phyloP scores from a whole-genome alignment of 2,888 invertebrate genomes.

The Agonum fuliginosum region DNA sequence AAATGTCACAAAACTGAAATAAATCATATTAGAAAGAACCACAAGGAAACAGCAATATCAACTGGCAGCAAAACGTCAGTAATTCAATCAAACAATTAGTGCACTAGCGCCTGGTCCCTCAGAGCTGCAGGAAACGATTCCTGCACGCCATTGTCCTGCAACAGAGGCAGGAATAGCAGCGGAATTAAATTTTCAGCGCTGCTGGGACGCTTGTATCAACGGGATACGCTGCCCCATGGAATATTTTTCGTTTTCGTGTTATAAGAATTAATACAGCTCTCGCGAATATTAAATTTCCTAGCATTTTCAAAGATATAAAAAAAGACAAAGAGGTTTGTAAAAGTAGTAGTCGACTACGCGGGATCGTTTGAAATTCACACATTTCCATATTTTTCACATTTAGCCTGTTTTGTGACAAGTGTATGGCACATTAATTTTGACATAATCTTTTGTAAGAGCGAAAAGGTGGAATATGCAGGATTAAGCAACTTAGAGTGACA shows the following conservation, averaged over 20 bases:
- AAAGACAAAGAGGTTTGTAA: slow-evolving; percentile 39
- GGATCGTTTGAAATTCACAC: slow-evolving; percentile 64
- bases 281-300: slow-evolving; percentile 41
- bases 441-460: slow-evolving; percentile 44
- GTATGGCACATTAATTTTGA: slow-evolving; percentile 46
- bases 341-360: background rate
- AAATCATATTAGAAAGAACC: background rate
- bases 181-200: slow-evolving; percentile 11
- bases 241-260: background rate
- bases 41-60: background rate
- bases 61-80: background rate
- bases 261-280: slow-evolving; percentile 23
- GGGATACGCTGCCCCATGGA: background rate
- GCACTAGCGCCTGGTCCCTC: background rate
- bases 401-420: slow-evolving; percentile 52
- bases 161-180: background rate
- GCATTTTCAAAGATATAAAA: slow-evolving; percentile 34
- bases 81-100: slow-evolving; percentile 21
- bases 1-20: too few relatives aligned
- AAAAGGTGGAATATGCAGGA: slow-evolving; percentile 34
- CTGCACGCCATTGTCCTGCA: background rate
- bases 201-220: slow-evolving; percentile 27
- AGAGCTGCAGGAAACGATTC: background rate
- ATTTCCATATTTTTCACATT: slow-evolving; percentile 67
- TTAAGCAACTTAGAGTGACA: slow-evolving; percentile 33